These are phyloP conservation scores for Nematopogon swammerdamellus DNA, from an alignment of 2,888 invertebrate species.

Conservation along the genomic window DNA sequence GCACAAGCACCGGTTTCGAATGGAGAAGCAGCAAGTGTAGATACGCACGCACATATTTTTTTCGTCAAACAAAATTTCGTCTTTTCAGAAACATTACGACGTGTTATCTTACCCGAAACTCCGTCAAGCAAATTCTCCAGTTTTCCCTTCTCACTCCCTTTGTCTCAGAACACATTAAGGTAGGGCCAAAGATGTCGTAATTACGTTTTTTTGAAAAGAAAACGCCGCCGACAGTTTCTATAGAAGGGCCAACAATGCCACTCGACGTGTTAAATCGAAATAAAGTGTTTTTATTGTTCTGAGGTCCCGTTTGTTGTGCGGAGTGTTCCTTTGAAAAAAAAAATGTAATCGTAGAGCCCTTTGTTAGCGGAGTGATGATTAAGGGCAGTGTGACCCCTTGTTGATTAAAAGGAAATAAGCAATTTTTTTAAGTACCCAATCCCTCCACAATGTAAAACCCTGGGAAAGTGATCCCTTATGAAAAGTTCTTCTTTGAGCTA, in stretches of 20 bases:
- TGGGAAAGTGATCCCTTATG: too few species aligned
- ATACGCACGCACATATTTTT: too few species aligned
- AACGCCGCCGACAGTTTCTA: neutral
- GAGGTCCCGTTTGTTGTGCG: neutral
- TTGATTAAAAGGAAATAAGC: neutral
- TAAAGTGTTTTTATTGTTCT: neutral
- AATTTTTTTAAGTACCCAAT: neutral
- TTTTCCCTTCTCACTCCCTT: neutral
- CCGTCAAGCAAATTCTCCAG: too few species aligned
- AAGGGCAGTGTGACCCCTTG: neutral
- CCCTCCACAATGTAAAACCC: too few species aligned
- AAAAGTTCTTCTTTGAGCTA: too few species aligned
- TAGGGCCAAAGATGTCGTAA: neutral
- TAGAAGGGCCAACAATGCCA: neutral
- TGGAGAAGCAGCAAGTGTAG: too few species aligned
- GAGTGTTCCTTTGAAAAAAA: neutral
- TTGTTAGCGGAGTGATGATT: neutral
- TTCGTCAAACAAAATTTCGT: too few species aligned
- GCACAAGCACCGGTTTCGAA: too few species aligned
- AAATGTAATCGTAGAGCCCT: neutral
- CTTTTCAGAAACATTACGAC: too few species aligned
- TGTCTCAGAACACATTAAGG: neutral
- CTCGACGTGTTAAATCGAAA: neutral
- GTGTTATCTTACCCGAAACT: too few species aligned
- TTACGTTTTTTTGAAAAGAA: neutral